Base-by-base conservation (phyloP, 2,888 invertebrate species). In the Danaus chrysippus region DNA sequence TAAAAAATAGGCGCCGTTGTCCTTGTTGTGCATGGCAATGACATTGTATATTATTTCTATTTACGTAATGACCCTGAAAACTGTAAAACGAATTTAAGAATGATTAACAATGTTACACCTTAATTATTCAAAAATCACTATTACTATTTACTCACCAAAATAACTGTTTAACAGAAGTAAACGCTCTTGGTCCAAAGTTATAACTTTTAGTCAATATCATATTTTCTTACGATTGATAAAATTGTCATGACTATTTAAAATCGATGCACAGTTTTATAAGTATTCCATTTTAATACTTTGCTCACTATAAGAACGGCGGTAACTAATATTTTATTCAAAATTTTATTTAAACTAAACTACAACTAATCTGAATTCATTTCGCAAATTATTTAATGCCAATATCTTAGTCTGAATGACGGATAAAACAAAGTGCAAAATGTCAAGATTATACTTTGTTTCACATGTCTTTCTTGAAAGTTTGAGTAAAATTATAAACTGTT, bases 31-130 rank as follows among this genome's bases (percentile, higher is more conserved):
- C 75, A 68, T 84, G 83, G 74, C 86, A 87, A 70, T 87, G 87
- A 78, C 82, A 82, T 66, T 77, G 77, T 56, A 56, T 71, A 63
- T 56, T 69, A 65, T 72, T 69, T 81, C 81, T 88, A 90, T 89
- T 90, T 89, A 80, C 76, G 85, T 84, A 86, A 83, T 86, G 88
- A 87, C 91, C 91, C 89, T 91, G 91, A 88, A 91, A 87, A 78
- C 91, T 90, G 42, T 49, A 59, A 56, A 56, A 42, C 17, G 56
- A 19, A 49, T 49, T 52, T 42, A 34, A 57, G 56, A 59, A 55
- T 44, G 46, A n/a, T 43, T 10, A 49, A n/a, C 13, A 41, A 17
- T 42, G 11, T 41, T 10, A 41, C 23, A 12, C 41, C 13, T 3
- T n/a, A 9, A n/a, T 42, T 34, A 42, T 1, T 10, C 41, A 43